These are phyloP conservation scores for Cephus sareptanus DNA, from an alignment of 2,888 invertebrate species.

Conservation along the genomic window DNA sequence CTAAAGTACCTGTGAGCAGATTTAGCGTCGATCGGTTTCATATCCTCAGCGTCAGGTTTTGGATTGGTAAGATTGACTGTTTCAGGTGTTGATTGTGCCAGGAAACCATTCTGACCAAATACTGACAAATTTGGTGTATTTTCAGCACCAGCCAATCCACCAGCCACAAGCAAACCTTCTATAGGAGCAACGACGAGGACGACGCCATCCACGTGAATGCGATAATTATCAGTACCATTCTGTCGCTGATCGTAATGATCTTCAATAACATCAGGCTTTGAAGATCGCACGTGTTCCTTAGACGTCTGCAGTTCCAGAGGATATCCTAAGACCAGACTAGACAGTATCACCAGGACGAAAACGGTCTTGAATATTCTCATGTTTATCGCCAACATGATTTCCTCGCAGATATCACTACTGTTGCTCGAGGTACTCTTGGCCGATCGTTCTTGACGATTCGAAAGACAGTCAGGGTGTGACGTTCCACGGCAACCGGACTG, in stretches of 20 bases:
- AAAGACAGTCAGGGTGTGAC: slow-evolving; percentile 42
- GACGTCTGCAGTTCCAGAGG: slow-evolving; percentile 6
- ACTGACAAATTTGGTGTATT: slow-evolving; percentile 11
- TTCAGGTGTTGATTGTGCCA: slow-evolving; percentile 19
- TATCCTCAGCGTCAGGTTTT: slow-evolving; percentile 19
- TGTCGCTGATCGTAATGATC: slow-evolving; percentile 78
- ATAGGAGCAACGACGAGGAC: slow-evolving; percentile 75
- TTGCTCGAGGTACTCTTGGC: not conserved
- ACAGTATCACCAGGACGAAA: slow-evolving; percentile 24
- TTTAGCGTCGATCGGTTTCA: slow-evolving; percentile 26
- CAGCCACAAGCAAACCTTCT: slow-evolving; percentile 71
- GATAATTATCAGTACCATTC: slow-evolving; percentile 81
- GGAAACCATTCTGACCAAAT: slow-evolving; percentile 17
- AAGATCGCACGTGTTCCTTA: not conserved
- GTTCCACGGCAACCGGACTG: not conserved
- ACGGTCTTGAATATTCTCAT: slow-evolving; percentile 53
- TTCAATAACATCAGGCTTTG: slow-evolving; percentile 5
- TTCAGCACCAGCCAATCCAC: slow-evolving; percentile 53
- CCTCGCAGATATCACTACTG: not conserved
- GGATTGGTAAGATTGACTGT: slow-evolving; percentile 49
- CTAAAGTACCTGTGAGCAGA: slow-evolving; percentile 26
- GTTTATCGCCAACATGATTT: slow-evolving; percentile 39
- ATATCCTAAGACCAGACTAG: not conserved
- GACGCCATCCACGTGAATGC: slow-evolving; percentile 77
- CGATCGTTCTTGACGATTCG: slow-evolving; percentile 37